Evolutionary conservation across 2,113 vertebrate genomes (phyloP), one percentile per base, ranked within the genome.

Genomic region (Sclerurus mexicanus): DNA sequence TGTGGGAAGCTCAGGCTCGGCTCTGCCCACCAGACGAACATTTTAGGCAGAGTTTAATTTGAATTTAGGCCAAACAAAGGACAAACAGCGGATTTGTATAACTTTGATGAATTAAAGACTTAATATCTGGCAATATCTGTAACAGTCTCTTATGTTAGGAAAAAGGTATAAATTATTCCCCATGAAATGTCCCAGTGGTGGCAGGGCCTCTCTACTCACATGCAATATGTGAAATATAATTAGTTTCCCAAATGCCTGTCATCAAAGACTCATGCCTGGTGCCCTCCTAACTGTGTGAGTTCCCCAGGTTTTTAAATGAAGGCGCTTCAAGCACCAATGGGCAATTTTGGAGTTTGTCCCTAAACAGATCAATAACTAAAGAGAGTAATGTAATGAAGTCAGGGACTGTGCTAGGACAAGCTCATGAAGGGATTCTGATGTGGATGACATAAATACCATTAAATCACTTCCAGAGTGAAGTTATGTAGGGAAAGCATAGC

Each of bases 371-470:
- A 50, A 74, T 63, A 84, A 71, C 89, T 67, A 59, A 81, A 84
- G 33, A 85, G 53, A 82, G 44, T 37, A 47, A 37, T 7, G 40
- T 75, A 79, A 82, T 0, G 1, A 95, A 87, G 66, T 78, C 91
- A 89, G 69, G 77, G 89, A 96, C 82, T 95, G 89, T 60, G 89
- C 82, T 37, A 89, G 74, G 93, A 63, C 95, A 87, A 87, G 58
- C 81, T 81, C 66, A 1, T 2, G 14, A 62, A 49, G 47, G 66
- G 66, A 95, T 89, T 62, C 28, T 85, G 77, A 91, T 60, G 93
- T 35, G 77, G 62, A 68, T 60, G 59, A 94, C 87, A 93, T 93
- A 95, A 91, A 91, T 82, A 50, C 60, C 73, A 69, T 64, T 78
- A 94, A 95, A 79, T 85, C 81, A 58, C 53, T 81, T 24, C 25